Evolutionary conservation across 2,888 invertebrate species (phyloP).

Genomic region (Amblyjoppa proteus): DNA sequence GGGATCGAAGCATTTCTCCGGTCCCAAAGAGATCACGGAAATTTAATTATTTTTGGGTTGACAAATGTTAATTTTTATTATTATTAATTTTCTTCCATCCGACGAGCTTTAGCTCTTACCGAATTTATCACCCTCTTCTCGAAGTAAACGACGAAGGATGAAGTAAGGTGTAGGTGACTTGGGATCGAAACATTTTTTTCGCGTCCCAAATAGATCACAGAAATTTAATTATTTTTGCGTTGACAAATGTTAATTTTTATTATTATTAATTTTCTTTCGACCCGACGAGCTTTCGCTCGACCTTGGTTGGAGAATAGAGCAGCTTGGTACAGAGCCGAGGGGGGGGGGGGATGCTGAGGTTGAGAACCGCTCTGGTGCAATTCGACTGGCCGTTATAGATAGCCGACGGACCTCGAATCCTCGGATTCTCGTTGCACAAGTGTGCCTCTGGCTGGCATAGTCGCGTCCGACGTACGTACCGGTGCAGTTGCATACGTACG

Average conservation of each 20-base stretch:
- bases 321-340: constrained; percentile 5
- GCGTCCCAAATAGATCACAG: background rate
- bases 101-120: background rate
- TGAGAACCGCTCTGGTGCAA: constrained; percentile 67
- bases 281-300: background rate
- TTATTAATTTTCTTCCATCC: too few relatives aligned
- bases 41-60: background rate
- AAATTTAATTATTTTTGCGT: background rate
- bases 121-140: too few relatives aligned
- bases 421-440: constrained; percentile 75
- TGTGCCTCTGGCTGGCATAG: constrained; percentile 74
- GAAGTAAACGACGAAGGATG: too few relatives aligned
- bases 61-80: background rate
- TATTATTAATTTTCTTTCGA: too few relatives aligned
- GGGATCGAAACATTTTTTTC: too few relatives aligned
- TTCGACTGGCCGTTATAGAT: constrained; percentile 74
- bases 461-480: constrained; percentile 61
- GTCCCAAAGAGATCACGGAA: background rate
- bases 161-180: too few relatives aligned
- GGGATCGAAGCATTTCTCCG: too few relatives aligned
- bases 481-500: constrained; percentile 52
- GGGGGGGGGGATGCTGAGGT: constrained; percentile 39
- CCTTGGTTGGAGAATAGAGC: background rate
- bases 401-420: constrained; percentile 73
- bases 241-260: background rate